These are phyloP conservation scores for Brachypodius melanocephalos DNA, from an alignment of 2,113 vertebrate species.

Conservation along the genomic window DNA sequence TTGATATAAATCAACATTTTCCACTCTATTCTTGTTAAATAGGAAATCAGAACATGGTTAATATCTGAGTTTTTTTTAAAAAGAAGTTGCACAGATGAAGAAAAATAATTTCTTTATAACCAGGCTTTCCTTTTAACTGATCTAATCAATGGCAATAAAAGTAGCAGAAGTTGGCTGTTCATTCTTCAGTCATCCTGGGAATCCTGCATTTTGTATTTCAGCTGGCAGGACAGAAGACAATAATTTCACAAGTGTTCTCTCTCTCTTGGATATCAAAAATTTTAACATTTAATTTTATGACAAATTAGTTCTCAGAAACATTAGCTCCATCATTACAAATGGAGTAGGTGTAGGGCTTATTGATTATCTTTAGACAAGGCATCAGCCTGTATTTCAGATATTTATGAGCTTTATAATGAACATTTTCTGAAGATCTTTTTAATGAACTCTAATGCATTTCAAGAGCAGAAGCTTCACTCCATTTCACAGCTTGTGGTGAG, in stretches of 20 bases:
- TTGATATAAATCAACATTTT: not conserved
- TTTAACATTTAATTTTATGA: not conserved
- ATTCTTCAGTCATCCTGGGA: not conserved
- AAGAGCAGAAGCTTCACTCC: not conserved
- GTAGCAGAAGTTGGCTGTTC: not conserved
- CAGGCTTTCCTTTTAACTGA: not conserved
- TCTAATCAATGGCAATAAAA: not conserved
- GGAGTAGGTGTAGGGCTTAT: not conserved
- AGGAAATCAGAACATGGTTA: not conserved
- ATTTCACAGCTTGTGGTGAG: not conserved
- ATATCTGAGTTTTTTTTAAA: not conserved
- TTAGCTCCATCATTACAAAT: not conserved
- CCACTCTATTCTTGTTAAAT: not conserved
- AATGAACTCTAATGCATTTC: not conserved
- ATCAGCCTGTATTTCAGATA: not conserved
- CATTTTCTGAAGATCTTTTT: not conserved
- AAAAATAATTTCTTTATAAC: not conserved
- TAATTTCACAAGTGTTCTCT: not conserved
- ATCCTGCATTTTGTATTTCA: not conserved
- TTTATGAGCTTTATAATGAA: not conserved
- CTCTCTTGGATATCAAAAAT: not conserved
- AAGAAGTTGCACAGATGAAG: not conserved
- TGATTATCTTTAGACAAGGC: not conserved
- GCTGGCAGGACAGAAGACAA: not conserved
- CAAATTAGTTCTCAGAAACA: not conserved